These are phyloP conservation scores for Xenopus petersii DNA, from an alignment of 2,797 vertebrate species.

Conservation along the genomic window DNA sequence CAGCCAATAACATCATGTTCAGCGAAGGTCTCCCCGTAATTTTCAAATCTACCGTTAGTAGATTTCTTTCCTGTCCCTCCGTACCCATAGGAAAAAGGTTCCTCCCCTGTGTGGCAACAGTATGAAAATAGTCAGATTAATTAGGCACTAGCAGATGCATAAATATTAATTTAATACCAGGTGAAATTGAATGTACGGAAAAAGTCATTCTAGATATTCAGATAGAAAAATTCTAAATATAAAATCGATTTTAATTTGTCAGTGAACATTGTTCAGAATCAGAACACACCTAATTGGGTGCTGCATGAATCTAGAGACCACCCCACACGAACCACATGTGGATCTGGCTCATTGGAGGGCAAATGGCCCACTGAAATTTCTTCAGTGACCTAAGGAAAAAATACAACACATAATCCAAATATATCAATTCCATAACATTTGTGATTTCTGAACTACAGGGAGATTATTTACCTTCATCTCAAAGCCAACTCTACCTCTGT, in stretches of 20 bases:
- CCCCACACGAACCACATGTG: conserved; percentile 89
- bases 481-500: conserved; percentile 78
- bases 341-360: conserved; percentile 83
- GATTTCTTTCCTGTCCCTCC: conserved; percentile 93
- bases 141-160: too few relatives aligned
- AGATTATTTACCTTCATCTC: conserved; percentile 84
- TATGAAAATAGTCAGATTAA: not conserved
- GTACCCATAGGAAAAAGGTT: conserved; percentile 86
- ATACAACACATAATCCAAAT: not conserved
- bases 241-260: too few relatives aligned
- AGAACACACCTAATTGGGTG: conserved; percentile 84
- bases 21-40: conserved; percentile 84
- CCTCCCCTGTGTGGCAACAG: conserved; percentile 72
- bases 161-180: too few relatives aligned
- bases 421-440: not conserved
- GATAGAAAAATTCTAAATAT: too few relatives aligned
- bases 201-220: too few relatives aligned
- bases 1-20: conserved; percentile 92
- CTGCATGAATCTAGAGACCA: conserved; percentile 90
- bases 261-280: too few relatives aligned
- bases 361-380: conserved; percentile 91
- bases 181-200: too few relatives aligned
- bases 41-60: conserved; percentile 80
- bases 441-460: not conserved
- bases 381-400: conserved; percentile 78